A percentile compares a stretch with the other conserved stretches of the same genome.
Conservation (phyloP, 2,797 vertebrate species). For the Sphenopsis melanotis region DNA sequence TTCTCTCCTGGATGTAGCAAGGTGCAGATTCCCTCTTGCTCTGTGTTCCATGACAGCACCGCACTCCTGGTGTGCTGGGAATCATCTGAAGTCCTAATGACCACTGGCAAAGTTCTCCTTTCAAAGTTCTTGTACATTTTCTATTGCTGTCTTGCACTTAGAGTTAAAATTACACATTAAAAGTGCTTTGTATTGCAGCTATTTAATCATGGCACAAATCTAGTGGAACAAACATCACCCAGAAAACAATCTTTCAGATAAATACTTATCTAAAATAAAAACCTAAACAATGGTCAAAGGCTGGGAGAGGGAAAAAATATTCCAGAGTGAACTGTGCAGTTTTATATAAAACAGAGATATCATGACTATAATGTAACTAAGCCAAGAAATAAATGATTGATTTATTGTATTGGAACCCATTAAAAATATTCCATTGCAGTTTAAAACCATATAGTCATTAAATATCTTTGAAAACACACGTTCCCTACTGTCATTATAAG, state of each 20-base stretch:
- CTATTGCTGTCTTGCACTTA: background rate
- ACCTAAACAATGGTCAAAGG: background rate
- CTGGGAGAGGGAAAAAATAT: background rate
- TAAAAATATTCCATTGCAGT: conserved; percentile 67
- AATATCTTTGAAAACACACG: conserved; percentile 68
- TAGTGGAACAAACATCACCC: background rate
- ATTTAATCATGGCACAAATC: background rate
- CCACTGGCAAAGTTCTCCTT: background rate
- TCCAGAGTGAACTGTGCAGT: background rate
- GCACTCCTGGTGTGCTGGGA: background rate
- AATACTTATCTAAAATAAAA: background rate
- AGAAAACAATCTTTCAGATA: background rate
- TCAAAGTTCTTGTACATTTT: background rate
- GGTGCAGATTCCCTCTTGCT: background rate
- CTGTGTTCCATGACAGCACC: background rate
- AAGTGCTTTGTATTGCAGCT: background rate
- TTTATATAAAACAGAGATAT: conserved; percentile 43
- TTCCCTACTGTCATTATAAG: conserved; percentile 63
- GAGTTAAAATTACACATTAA: background rate
- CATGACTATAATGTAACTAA: conserved; percentile 19
- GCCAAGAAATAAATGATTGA: conserved; percentile 61
- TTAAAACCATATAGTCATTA: conserved; percentile 68
- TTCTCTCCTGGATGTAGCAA: background rate
- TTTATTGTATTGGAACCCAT: conserved; percentile 69
- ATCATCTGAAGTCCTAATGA: background rate